phyloP scores from a whole-genome alignment of 2,113 vertebrate species.

The Butastur rufipennis region DNA sequence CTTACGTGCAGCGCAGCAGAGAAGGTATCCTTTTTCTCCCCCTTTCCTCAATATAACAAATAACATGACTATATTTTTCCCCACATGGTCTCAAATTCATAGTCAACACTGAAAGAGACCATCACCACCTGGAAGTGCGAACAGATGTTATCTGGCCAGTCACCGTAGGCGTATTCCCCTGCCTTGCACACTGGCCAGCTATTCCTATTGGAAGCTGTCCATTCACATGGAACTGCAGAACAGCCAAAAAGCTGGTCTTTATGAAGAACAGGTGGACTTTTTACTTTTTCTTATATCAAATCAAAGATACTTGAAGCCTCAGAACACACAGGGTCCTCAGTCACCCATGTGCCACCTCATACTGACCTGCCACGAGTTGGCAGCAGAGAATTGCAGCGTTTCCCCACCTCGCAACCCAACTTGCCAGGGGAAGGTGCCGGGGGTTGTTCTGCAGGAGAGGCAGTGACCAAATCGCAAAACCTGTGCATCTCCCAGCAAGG shows the following conservation, averaged over 20 bases:
- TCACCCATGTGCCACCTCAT: accelerated
- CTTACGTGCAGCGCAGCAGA: background rate
- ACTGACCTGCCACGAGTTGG: background rate
- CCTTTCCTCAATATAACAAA: background rate
- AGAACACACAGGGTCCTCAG: accelerated
- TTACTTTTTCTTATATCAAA: background rate
- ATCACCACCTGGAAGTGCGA: background rate
- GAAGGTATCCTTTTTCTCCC: background rate
- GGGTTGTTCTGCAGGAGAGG: background rate
- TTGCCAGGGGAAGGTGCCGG: background rate
- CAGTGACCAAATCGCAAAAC: background rate
- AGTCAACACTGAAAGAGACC: background rate
- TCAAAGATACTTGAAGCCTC: background rate
- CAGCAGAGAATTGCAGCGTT: background rate
- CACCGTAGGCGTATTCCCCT: accelerated
- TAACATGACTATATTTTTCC: background rate
- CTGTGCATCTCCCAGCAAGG: background rate
- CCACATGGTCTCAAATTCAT: background rate
- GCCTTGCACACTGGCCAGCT: background rate
- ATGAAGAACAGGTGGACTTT: background rate
- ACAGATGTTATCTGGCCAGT: background rate
- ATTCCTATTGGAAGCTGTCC: background rate
- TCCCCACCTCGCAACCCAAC: background rate
- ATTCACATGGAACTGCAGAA: background rate
- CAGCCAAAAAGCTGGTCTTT: background rate